Evolutionary conservation across 2,888 invertebrate genomes (phyloP), one percentile per base, ranked within the genome.

Genomic region (Margaritifera margaritifera): DNA sequence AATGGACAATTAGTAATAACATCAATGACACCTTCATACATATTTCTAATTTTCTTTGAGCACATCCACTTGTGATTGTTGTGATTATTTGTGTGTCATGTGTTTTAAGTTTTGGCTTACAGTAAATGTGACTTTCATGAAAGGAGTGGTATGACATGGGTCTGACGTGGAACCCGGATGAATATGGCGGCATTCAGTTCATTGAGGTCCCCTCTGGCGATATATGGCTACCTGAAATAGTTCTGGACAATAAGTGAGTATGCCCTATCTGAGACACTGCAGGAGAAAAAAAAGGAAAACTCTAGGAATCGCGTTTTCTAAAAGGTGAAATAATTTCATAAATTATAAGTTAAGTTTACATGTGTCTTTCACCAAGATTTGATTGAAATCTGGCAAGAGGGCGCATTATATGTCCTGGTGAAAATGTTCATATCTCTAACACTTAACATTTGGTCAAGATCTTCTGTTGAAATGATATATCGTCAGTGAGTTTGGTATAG

Each of bases 81-180:
- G 55, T 55, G n/a, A 18, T 18, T 42, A 55, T 55, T 55, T 55
- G 55, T 55, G 55, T 24, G n/a, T n/a, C 8, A 55, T 19, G 55
- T 55, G n/a, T n/a, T 62, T 20, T 22, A 20, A 22, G 50, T 62
- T 42, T n/a, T 62, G 56, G 42, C 56, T 57, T 50, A 51, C 18
- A 31, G 24, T 50, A 52, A 31, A 58, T 67, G 55, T 42, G 42
- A 42, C 42, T 42, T 68, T 54, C 64, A 50, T 42, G 58, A 55
- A 80, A 88, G 88, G 85, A 85, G 75, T 88, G 89, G 89, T 69
- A 70, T 15, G 98, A 98, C 91, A 95, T 96, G 91, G 97, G 97
- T 91, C 95, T 98, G 90, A 94, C 94, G 89, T 98, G 98, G 98
- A 96, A 97, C 90, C 97, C 98, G 0, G 91, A 93, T 69, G 97